phyloP scores from a whole-genome alignment of 2,113 vertebrate species.

The Urocolius indicus region DNA sequence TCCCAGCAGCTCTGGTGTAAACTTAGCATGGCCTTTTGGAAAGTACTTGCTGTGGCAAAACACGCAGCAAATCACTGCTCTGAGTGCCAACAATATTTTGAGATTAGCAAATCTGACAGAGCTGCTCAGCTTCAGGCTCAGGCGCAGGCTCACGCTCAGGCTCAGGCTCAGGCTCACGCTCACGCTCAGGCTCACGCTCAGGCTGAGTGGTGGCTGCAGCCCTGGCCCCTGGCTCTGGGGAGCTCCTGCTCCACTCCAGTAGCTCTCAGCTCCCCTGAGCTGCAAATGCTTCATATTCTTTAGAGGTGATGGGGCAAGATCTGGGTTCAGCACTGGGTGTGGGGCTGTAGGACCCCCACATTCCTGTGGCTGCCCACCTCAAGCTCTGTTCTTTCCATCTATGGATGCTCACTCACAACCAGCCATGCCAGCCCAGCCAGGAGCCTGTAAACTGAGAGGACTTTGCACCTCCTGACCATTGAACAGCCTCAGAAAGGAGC shows the following conservation, averaged over 20 bases:
- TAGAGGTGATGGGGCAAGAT: neutral
- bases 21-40: constrained; percentile 74
- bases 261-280: neutral
- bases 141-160: neutral
- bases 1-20: constrained; percentile 40
- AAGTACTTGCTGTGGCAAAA: constrained; percentile 45
- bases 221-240: neutral
- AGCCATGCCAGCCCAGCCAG: neutral
- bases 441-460: constrained; percentile 7
- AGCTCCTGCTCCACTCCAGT: neutral
- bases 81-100: constrained; percentile 60
- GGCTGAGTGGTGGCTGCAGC: neutral
- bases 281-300: neutral
- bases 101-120: constrained; percentile 62
- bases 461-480: neutral
- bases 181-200: neutral
- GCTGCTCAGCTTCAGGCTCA: neutral
- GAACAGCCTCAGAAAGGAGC: neutral
- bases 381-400: neutral
- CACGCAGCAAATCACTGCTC: constrained; percentile 36
- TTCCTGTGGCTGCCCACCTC: neutral
- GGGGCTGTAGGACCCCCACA: neutral
- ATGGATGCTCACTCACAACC: neutral
- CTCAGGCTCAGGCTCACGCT: neutral
- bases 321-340: neutral